Base-by-base conservation (phyloP, 2,888 invertebrate species). In the Trissolcus japonicus region DNA sequence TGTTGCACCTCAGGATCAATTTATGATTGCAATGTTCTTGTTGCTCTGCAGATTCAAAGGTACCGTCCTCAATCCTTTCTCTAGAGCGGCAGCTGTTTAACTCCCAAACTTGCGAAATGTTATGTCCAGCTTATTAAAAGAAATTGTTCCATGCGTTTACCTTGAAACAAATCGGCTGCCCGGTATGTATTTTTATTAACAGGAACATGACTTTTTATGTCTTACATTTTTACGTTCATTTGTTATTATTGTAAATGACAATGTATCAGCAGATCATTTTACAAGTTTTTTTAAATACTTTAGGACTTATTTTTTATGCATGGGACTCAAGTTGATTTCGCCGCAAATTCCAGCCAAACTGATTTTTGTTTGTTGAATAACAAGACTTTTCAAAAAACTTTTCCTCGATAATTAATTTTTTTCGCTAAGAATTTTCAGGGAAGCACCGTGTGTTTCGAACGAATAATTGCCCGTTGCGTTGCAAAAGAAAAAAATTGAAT, bases 41-140 rank as follows among this genome's bases (percentile, higher is more conserved):
- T 63, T 46, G 57, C 55, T 29, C 35, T 11, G 53, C 53, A 40
- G 29, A 66, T 66, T 48, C 59, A 54, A 54, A 11, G 19, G 29
- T 63, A 43, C 60, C 60, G 65, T 73, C 60, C 60, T 73, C 65
- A 53, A 61, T 74, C 67, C 62, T 74, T 74, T 74, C 67, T 67
- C 62, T 53, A 66, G 46, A 13, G 43, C 65, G 35, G 43, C 35
- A 19, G 11, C 11, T 54, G 40, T 29, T 21, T 29, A 67, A 41
- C 48, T 51, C 62, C 67, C 62, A 53, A 75, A 75, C 62, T 75
- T 75, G 40, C 54, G 74, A 67, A 62, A 74, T 67, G 56, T 67
- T 57, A 67, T 74, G 50, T 61, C 41, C 41, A 60, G 13, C 19
- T 48, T 57, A 51, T 61, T 63, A 53, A 16, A 16, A 46, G 57